A percentile compares a stretch with the other conserved stretches of the same genome.
phyloP scores from a whole-genome alignment of 2,113 vertebrate species.

The Rhinoptilus africanus region DNA sequence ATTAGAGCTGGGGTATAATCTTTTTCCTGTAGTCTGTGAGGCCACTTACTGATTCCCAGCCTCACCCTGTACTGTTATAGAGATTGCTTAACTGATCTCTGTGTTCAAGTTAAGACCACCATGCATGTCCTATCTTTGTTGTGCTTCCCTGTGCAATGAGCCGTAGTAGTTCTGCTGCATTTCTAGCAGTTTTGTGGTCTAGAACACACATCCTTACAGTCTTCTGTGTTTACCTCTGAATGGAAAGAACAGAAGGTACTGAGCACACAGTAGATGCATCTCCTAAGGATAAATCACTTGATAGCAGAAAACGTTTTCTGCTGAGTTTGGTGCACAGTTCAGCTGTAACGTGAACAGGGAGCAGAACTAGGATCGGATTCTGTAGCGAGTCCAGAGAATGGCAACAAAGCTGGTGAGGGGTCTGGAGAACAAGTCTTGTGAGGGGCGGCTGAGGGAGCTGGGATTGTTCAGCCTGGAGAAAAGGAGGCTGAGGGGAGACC shows the following conservation, averaged over 20 bases:
- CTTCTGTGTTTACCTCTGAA: not conserved
- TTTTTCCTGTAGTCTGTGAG: not conserved
- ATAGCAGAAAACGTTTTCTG: not conserved
- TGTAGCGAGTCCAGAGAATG: not conserved
- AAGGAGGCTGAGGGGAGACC: not conserved
- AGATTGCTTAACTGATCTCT: not conserved
- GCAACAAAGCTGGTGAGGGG: not conserved
- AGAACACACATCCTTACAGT: not conserved
- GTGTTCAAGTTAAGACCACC: not conserved
- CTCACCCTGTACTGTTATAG: not conserved
- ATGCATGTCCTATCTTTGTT: not conserved
- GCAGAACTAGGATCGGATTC: not conserved
- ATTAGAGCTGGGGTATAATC: not conserved
- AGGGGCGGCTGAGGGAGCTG: not conserved
- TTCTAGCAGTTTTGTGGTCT: constrained; percentile 9
- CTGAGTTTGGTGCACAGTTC: not conserved
- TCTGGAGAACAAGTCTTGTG: not conserved
- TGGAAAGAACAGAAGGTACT: not conserved
- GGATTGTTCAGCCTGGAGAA: not conserved
- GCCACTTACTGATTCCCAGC: not conserved
- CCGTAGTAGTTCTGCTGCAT: constrained; percentile 13
- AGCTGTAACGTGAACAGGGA: not conserved
- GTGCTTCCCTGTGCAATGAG: not conserved
- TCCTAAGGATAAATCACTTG: not conserved
- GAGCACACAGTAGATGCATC: not conserved